phyloP scores from a whole-genome alignment of 2,797 vertebrate genomes.

The Pteronotus mesoamericanus region DNA sequence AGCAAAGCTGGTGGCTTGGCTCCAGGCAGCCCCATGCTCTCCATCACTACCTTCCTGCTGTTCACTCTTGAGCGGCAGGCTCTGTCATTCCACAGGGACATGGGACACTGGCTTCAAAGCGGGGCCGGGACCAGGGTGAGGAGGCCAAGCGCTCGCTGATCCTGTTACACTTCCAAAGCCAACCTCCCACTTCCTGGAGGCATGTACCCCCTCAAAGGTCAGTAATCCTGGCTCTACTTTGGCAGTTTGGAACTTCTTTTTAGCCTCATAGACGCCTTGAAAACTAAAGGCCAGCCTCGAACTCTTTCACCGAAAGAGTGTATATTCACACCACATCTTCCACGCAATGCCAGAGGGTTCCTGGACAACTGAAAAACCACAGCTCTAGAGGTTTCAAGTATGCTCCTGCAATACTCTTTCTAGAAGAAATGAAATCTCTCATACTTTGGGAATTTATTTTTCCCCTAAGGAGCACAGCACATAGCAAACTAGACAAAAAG shows the following conservation, averaged over 20 bases:
- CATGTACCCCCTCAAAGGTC: neutral
- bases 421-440: constrained; percentile 30
- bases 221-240: neutral
- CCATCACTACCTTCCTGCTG: fast-evolving
- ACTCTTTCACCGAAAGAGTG: neutral
- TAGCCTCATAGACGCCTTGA: neutral
- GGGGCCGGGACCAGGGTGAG: neutral
- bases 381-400: neutral
- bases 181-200: neutral
- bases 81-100: neutral
- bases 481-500: constrained; percentile 26
- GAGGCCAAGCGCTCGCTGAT: neutral
- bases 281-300: neutral
- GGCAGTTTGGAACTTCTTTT: neutral
- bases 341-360: neutral
- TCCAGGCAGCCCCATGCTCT: neutral
- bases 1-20: neutral
- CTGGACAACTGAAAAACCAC: neutral
- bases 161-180: neutral
- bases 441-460: constrained; percentile 7
- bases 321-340: neutral
- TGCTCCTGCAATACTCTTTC: neutral
- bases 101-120: neutral
- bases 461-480: constrained; percentile 43
- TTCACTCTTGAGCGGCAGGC: neutral